Evolutionary conservation across 2,113 vertebrate genomes (phyloP).

Genomic region (Salvator merianae): DNA sequence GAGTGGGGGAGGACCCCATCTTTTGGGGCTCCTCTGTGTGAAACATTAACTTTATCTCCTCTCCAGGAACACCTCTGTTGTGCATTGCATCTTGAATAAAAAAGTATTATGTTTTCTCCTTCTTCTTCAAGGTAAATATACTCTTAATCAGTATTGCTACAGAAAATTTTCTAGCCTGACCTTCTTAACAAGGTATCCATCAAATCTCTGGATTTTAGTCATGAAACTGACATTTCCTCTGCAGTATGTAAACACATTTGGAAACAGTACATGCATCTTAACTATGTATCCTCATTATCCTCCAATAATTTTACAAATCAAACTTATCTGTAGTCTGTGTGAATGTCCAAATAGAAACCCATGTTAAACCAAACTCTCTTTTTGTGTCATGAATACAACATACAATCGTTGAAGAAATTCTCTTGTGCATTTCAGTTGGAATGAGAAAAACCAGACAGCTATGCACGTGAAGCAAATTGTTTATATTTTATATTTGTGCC

Average conservation of each 20-base stretch:
- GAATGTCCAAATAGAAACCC: not conserved
- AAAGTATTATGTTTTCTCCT: not conserved
- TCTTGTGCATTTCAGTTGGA: not conserved
- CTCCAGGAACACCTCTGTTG: not conserved
- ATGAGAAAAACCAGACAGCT: not conserved
- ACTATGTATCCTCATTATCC: fast-evolving
- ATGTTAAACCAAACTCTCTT: not conserved
- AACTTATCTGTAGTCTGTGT: not conserved
- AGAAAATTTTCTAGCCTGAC: not conserved
- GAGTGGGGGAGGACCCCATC: no score
- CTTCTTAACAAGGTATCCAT: not conserved
- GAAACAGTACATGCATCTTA: fast-evolving
- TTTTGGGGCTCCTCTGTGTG: no score
- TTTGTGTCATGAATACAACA: not conserved
- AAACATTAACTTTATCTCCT: no score
- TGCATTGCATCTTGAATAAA: not conserved
- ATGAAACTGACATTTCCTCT: not conserved
- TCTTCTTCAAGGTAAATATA: not conserved
- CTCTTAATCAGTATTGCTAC: not conserved
- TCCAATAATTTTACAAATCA: fast-evolving
- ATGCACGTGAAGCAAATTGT: not conserved
- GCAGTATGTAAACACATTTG: not conserved
- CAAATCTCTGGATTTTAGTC: not conserved
- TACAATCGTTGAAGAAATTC: not conserved
- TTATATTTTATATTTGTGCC: fast-evolving